Conservation (phyloP, 2,797 vertebrate genomes). For the Pipistrellus pygmaeus region DNA sequence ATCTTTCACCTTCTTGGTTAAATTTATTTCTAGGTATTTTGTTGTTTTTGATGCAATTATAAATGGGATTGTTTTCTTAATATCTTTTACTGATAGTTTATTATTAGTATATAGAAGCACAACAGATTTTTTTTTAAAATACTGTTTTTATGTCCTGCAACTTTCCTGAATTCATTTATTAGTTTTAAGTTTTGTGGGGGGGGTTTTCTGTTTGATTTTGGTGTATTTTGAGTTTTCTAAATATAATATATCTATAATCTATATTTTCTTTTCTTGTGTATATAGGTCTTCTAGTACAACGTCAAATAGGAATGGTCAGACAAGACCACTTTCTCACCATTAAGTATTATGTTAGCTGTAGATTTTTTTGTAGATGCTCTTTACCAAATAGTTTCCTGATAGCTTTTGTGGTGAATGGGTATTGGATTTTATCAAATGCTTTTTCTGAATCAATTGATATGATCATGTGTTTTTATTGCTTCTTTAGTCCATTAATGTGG, state of each 20-base stretch:
- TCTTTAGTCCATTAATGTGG: not conserved
- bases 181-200: not conserved
- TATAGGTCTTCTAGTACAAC: not conserved
- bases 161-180: not conserved
- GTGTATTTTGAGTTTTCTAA: not conserved
- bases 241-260: not conserved
- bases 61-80: not conserved
- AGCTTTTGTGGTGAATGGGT: not conserved
- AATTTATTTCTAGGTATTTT: not conserved
- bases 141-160: not conserved
- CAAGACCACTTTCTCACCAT: not conserved
- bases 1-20: not conserved
- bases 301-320: not conserved
- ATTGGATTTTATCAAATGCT: not conserved
- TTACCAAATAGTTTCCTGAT: not conserved
- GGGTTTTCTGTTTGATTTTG: not conserved
- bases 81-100: not conserved
- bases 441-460: not conserved
- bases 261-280: not conserved
- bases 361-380: not conserved
- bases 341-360: not conserved
- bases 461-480: not conserved
- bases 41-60: not conserved
- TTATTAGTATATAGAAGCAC: not conserved
- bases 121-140: not conserved